Percentiles rank a stretch among this genome's conserved stretches.
phyloP scores from a whole-genome alignment of 2,113 vertebrate genomes.

The Corythaeola cristata region DNA sequence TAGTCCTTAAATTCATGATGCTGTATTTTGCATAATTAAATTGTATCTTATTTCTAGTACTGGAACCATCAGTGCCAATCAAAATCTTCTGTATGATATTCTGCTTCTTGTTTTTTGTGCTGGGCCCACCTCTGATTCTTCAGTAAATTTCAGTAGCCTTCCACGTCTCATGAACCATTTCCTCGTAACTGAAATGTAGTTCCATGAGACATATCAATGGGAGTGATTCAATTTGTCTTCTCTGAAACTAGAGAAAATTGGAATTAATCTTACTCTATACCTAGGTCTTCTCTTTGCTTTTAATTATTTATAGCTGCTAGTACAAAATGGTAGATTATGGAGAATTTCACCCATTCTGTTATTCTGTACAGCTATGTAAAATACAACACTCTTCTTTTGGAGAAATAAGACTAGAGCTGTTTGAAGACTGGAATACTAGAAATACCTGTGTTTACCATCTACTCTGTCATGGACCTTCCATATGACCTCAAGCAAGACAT shows the following conservation, averaged over 20 bases:
- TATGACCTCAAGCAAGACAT: background rate
- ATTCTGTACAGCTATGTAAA: background rate
- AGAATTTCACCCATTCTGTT: background rate
- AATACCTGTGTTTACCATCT: background rate
- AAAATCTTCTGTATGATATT: background rate
- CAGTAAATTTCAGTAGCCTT: background rate
- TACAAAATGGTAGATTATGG: background rate
- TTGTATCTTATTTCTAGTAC: background rate
- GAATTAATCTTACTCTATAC: background rate
- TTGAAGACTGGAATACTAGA: background rate
- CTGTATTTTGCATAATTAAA: background rate
- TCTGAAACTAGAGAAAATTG: background rate
- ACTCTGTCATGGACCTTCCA: background rate
- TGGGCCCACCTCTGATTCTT: background rate
- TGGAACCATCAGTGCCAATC: background rate
- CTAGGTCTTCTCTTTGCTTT: background rate
- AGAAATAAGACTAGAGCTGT: background rate
- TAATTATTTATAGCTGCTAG: background rate
- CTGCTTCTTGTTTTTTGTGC: background rate
- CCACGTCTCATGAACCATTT: background rate
- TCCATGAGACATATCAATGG: background rate
- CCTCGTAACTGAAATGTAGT: background rate
- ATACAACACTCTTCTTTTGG: background rate
- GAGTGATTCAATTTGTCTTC: background rate
- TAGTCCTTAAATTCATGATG: background rate